phyloP scores from a whole-genome alignment of 1,140 invertebrate genomes.

The Hetaerina americana region DNA sequence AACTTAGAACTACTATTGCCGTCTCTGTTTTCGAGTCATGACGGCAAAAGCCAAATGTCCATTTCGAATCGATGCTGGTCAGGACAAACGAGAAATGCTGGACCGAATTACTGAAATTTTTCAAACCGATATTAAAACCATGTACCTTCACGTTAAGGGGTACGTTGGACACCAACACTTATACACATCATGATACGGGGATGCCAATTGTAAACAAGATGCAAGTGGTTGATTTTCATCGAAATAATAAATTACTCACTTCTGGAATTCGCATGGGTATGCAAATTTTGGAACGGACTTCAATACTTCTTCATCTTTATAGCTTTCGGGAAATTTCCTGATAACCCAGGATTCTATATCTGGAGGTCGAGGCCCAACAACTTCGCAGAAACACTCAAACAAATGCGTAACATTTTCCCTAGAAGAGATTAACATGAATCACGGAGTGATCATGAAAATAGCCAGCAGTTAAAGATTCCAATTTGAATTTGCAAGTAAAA shows the following conservation, averaged over 20 bases:
- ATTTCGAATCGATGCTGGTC: conserved; percentile 85
- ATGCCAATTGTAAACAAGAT: too few species aligned
- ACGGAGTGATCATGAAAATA: too few species aligned
- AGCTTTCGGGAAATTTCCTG: conserved; percentile 60
- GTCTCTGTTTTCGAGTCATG: conserved; percentile 72
- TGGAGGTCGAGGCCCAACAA: conserved; percentile 46
- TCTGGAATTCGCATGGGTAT: conserved; percentile 68
- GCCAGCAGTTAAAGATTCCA: background rate
- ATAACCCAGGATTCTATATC: conserved; percentile 51
- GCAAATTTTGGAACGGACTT: conserved; percentile 72
- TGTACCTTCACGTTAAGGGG: too few species aligned
- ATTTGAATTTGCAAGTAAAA: background rate
- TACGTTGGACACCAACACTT: too few species aligned
- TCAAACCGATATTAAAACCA: too few species aligned
- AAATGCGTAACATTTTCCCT: conserved; percentile 67
- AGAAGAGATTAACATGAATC: conserved; percentile 30
- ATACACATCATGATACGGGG: too few species aligned
- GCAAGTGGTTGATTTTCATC: too few species aligned
- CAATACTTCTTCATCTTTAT: conserved; percentile 59
- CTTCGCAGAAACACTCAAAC: conserved; percentile 74
- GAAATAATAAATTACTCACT: conserved; percentile 45
- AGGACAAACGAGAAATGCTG: conserved; percentile 88
- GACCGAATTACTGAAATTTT: conserved; percentile 46
- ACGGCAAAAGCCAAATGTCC: conserved; percentile 90
- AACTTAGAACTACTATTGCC: conserved; percentile 65